Conservation (phyloP, 2,888 invertebrate genomes). For the Temnothorax ravouxi region DNA sequence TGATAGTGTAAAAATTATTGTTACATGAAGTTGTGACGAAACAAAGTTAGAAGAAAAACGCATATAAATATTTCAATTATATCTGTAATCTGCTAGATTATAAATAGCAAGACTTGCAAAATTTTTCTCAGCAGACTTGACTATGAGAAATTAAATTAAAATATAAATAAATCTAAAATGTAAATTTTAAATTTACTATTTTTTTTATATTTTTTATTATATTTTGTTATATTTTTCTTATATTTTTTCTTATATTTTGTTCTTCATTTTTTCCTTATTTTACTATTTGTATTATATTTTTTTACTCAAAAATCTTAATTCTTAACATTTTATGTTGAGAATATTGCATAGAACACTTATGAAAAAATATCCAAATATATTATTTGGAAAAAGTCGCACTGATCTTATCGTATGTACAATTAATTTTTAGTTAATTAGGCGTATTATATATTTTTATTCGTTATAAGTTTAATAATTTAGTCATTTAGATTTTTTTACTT, state of each 20-base stretch:
- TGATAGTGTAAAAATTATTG: conserved; percentile 1
- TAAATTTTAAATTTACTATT: not conserved
- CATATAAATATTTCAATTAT: not conserved
- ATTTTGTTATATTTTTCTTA: too few species aligned
- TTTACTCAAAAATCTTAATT: not conserved
- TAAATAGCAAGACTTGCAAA: not conserved
- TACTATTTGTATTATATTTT: too few species aligned
- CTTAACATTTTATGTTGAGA: not conserved
- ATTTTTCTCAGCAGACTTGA: not conserved
- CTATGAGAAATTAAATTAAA: not conserved
- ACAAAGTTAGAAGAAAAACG: not conserved
- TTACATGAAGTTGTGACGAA: not conserved
- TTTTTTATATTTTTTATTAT: not conserved
- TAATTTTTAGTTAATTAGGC: conserved; percentile 27
- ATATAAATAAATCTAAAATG: not conserved
- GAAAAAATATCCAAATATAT: not conserved
- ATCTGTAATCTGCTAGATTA: not conserved
- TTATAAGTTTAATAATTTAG: conserved; percentile 4
- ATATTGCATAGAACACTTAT: not conserved
- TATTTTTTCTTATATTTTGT: not conserved
- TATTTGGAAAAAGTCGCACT: not conserved
- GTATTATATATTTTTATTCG: not conserved
- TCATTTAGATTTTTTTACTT: conserved; percentile 5
- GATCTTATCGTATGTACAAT: not conserved
- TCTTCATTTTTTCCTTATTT: too few species aligned